Conservation (phyloP, 2,888 invertebrate genomes). For the Tenthredo scrophulariae region DNA sequence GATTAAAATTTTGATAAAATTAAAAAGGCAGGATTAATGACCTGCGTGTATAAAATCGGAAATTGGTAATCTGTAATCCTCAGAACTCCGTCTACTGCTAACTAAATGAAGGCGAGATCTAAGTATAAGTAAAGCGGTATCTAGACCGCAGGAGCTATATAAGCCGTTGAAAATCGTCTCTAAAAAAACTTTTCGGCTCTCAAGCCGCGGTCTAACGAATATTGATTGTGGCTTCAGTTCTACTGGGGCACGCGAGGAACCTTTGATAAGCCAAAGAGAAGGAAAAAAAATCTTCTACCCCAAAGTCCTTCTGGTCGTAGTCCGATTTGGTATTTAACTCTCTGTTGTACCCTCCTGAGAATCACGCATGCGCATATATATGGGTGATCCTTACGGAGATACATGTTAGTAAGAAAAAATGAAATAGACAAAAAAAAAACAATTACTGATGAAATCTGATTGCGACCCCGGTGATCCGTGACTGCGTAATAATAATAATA, state of each 20-base stretch:
- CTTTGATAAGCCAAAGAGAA: background rate
- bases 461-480: background rate
- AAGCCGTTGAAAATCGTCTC: conserved; percentile 30
- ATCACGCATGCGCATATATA: conserved; percentile 14
- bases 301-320: conserved; percentile 2
- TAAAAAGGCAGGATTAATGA: background rate
- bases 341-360: background rate
- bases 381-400: background rate
- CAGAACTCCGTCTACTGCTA: background rate
- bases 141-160: conserved; percentile 9
- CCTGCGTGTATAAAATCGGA: background rate
- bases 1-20: background rate
- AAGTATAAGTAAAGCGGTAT: conserved; percentile 12
- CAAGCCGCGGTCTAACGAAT: conserved; percentile 25
- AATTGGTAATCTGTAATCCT: conserved; percentile 9
- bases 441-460: background rate
- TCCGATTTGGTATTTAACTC: conserved; percentile 19
- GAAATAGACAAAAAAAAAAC: background rate
- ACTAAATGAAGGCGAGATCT: background rate
- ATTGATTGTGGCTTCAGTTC: conserved; percentile 26
- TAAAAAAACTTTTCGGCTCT: conserved; percentile 36
- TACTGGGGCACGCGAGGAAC: background rate
- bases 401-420: background rate
- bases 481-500: background rate
- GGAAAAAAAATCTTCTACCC: background rate